phyloP scores from a whole-genome alignment of 2,888 invertebrate species.

The Chrysolina haemoptera region DNA sequence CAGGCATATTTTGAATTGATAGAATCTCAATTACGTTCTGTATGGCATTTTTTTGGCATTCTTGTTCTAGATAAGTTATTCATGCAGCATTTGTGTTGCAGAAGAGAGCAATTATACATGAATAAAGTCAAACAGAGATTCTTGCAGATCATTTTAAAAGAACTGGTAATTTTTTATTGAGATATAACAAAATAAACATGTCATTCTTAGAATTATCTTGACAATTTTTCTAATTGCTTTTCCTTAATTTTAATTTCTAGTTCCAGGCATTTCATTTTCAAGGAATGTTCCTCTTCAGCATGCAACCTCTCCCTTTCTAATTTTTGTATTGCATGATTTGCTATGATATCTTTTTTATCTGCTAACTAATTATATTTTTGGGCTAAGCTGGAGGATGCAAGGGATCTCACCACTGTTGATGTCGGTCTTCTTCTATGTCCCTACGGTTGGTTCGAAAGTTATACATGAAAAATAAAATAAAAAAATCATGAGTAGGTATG shows the following conservation, averaged over 20 bases:
- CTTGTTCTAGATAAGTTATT: background rate
- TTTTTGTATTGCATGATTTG: conserved; percentile 8
- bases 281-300: conserved; percentile 5
- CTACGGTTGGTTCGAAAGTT: background rate
- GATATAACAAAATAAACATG: background rate
- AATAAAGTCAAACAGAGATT: too few species aligned
- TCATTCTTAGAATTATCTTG: background rate
- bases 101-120: too few species aligned
- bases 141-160: too few species aligned
- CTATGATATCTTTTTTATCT: conserved; percentile 11
- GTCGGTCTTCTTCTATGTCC: conserved; percentile 7
- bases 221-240: background rate
- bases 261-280: background rate
- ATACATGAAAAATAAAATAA: background rate
- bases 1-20: too few species aligned
- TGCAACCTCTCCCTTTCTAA: conserved; percentile 7
- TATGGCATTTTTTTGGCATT: background rate
- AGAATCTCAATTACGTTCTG: too few species aligned
- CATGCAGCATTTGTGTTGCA: too few species aligned
- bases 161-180: conserved; percentile 1
- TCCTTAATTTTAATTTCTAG: background rate
- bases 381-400: conserved; percentile 11
- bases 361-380: conserved; percentile 5
- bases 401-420: conserved; percentile 8
- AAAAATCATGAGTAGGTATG: background rate